Evolutionary conservation across 1,140 invertebrate species (phyloP), one percentile per base, ranked within the genome.

Genomic region (Sarcophaga peregrina): DNA sequence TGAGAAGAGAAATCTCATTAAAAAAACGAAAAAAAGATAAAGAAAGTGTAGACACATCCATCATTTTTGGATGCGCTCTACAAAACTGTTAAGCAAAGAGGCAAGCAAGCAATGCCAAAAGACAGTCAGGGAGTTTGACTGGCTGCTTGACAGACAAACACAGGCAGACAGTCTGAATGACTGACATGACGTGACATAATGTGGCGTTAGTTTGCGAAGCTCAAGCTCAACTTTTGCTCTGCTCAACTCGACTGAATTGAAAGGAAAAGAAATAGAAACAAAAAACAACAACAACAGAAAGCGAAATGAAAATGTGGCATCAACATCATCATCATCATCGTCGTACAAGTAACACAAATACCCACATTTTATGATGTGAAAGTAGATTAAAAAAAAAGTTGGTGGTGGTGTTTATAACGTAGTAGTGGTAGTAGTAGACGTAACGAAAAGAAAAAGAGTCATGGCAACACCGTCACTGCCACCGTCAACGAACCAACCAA

Each of bases 311-410:
- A 76, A 47, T 76, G 45, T 46, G 17, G 47, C 74, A 8, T n/a
- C 46, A 15, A 72, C 62, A 25, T 72, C 62, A 72, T 17, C n/a
- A 47, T 46, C 11, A 11, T 68, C 15, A 17, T 68, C 20, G 10
- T 52, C n/a, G 46, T 76, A 76, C 75, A 50, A 78, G n/a, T 78
- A 78, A 52, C 75, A 78, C 47, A 78, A 78, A 78, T 50, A 78
- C 75, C 75, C 75, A 78, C 75, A 78, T 78, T 78, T 68, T 68
- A 68, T 68, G 62, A 68, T 68, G 62, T 68, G 17, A 20, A 68
- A 68, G 17, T 68, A 68, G 62, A 68, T 17, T 68, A 68, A 68
- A 68, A 5, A 62, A 68, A 8, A 0, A 20, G 11, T 11, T 68
- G 62, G 62, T 68, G 54, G 13, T 37, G 25, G 25, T 37, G 25